Evolutionary conservation across 1,140 invertebrate species (phyloP), one percentile per base, ranked within the genome.

Genomic region (Phenacoccus solenopsis): DNA sequence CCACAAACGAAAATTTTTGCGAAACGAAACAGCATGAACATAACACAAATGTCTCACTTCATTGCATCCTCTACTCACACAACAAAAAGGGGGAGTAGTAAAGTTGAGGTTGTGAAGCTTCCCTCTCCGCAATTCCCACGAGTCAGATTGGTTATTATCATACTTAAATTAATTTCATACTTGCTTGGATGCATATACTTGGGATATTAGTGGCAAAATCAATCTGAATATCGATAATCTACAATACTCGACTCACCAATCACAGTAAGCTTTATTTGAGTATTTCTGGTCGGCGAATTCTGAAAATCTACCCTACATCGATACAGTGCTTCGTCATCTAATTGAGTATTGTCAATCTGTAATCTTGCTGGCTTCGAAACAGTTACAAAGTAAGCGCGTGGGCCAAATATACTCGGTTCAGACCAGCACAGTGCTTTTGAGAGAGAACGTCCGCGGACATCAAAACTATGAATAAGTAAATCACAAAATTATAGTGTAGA

Each of bases 221-320:
- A n/a, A n/a, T n/a, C n/a, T n/a, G n/a, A n/a, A n/a, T n/a, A n/a
- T n/a, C n/a, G n/a, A n/a, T n/a, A n/a, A n/a, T n/a, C n/a, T n/a
- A n/a, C n/a, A n/a, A n/a, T n/a, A n/a, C n/a, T n/a, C 38, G 20
- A 83, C 87, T 88, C 83, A 96, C 93, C 91, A 78, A 94, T 93
- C 73, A 95, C 91, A 74, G 90, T 92, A 74, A 96, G 84, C 78
- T 91, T 90, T 76, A 94, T 90, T 80, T 91, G 88, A 77, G 88
- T 90, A 79, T 94, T 95, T 74, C 90, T 85, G 1, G 93, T 94
- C 0, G 91, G 91, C 10, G 91, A 92, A 76, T 92, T 91, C 76
- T 87, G 87, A 79, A 94, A 96, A 78, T 95, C 93, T 2, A 94
- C 93, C 72, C 93, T 83, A 78, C 92, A 94, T 69, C 91, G 82